phyloP scores from a whole-genome alignment of 2,797 vertebrate genomes.

The Clarias platycephalus region DNA sequence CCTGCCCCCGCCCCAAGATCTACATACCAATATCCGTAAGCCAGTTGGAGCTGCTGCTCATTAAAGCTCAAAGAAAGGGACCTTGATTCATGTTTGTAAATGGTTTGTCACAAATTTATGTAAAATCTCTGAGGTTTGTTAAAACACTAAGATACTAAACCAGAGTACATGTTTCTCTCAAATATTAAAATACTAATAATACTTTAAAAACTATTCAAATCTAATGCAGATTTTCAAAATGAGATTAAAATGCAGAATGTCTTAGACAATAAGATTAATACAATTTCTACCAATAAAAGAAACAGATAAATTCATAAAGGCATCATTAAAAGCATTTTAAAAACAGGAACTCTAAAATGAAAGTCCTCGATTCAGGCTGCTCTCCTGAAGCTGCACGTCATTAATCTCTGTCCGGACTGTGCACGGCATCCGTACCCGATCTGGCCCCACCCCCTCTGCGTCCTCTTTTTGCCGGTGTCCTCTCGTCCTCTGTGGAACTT shows the following conservation, averaged over 20 bases:
- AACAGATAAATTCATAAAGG: neutral
- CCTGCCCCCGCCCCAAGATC: slow-evolving; percentile 28
- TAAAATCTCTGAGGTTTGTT: slow-evolving; percentile 19
- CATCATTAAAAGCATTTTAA: neutral
- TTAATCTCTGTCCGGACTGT: slow-evolving; percentile 37
- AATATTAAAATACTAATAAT: neutral
- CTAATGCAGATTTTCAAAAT: neutral
- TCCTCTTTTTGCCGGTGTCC: slow-evolving; percentile 85
- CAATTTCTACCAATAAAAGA: slow-evolving; percentile 7
- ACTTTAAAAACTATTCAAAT: neutral
- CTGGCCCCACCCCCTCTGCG: slow-evolving; percentile 77
- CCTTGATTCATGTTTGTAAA: slow-evolving; percentile 32
- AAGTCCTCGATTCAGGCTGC: neutral
- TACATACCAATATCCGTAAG: slow-evolving; percentile 48
- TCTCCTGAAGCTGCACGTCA: slow-evolving; percentile 4
- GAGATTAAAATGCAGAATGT: slow-evolving; percentile 1
- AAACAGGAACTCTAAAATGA: neutral
- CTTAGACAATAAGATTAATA: neutral
- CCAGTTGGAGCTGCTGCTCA: slow-evolving; percentile 39
- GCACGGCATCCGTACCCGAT: slow-evolving; percentile 73
- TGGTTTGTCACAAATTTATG: slow-evolving; percentile 36
- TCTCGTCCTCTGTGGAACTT: slow-evolving; percentile 71
- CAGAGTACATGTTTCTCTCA: neutral
- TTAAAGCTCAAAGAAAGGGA: slow-evolving; percentile 32
- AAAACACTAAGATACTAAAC: slow-evolving; percentile 8